phyloP scores from a whole-genome alignment of 2,113 vertebrate genomes.

The Baryphthengus martii region DNA sequence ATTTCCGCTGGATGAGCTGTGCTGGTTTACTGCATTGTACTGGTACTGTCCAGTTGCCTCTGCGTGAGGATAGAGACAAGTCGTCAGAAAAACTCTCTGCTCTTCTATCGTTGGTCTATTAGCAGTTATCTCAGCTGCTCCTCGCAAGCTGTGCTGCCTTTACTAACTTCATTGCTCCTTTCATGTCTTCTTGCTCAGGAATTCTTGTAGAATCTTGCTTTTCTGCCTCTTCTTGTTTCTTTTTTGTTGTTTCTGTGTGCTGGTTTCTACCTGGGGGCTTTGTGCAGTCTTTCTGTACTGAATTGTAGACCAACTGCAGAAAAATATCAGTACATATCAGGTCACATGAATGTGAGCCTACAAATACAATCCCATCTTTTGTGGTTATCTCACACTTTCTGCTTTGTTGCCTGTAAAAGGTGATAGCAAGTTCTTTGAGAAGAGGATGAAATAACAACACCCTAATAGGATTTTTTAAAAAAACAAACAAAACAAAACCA shows the following conservation, averaged over 20 bases:
- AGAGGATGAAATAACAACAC: not conserved
- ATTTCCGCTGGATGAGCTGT: not conserved
- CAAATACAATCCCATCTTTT: not conserved
- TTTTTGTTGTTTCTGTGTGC: not conserved
- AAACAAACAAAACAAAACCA: not conserved
- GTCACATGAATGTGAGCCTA: not conserved
- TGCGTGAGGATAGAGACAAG: not conserved
- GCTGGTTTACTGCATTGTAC: not conserved
- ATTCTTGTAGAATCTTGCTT: not conserved
- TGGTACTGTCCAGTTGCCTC: not conserved
- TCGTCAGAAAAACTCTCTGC: not conserved
- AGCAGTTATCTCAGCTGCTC: not conserved
- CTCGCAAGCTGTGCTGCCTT: not conserved
- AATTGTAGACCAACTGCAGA: not conserved
- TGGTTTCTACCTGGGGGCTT: not conserved
- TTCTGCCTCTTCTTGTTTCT: not conserved
- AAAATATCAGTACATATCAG: not conserved
- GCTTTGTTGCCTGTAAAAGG: not conserved
- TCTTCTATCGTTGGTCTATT: not conserved
- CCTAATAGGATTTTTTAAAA: not conserved
- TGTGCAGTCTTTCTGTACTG: not conserved
- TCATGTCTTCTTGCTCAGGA: not conserved
- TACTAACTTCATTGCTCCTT: not conserved
- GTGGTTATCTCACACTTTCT: not conserved
- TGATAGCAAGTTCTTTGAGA: not conserved